Percentiles rank a stretch among this genome's conserved stretches.
phyloP scores from a whole-genome alignment of 2,797 vertebrate species.

The Mergus octosetaceus region DNA sequence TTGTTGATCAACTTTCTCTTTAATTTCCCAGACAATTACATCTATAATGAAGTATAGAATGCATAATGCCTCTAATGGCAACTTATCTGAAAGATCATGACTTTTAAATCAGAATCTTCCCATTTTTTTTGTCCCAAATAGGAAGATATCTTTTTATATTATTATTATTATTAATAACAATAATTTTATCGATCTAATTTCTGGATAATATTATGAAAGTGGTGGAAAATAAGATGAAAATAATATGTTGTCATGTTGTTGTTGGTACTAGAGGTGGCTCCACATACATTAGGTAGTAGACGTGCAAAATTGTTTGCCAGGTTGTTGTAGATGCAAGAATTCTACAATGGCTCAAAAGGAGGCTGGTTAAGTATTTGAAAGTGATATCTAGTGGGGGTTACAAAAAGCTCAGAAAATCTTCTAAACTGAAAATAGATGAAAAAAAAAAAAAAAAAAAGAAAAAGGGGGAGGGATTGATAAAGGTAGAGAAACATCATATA shows the following conservation, averaged over 20 bases:
- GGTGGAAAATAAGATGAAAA: not conserved
- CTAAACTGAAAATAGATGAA: constrained; percentile 43
- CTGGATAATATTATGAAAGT: not conserved
- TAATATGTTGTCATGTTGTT: not conserved
- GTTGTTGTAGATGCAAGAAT: constrained; percentile 38
- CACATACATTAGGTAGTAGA: not conserved
- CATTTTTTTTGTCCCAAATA: not conserved
- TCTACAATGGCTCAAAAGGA: not conserved
- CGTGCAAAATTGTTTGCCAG: not conserved
- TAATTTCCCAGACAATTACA: not conserved
- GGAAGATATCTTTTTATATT: not conserved
- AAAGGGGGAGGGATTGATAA: not conserved
- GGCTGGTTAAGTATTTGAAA: constrained; percentile 26
- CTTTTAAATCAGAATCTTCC: not conserved
- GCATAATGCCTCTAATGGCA: not conserved
- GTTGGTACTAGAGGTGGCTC: not conserved
- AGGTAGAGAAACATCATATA: not conserved
- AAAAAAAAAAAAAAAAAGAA: not conserved
- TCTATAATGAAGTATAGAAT: not conserved
- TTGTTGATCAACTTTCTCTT: not conserved
- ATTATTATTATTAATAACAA: too few relatives aligned
- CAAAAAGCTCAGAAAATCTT: constrained; percentile 42
- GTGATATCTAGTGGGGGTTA: not conserved
- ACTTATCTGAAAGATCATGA: not conserved
- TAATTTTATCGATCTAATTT: not conserved